These are phyloP conservation scores for Azemiops feae DNA, from an alignment of 2,113 vertebrate species.

Conservation along the genomic window DNA sequence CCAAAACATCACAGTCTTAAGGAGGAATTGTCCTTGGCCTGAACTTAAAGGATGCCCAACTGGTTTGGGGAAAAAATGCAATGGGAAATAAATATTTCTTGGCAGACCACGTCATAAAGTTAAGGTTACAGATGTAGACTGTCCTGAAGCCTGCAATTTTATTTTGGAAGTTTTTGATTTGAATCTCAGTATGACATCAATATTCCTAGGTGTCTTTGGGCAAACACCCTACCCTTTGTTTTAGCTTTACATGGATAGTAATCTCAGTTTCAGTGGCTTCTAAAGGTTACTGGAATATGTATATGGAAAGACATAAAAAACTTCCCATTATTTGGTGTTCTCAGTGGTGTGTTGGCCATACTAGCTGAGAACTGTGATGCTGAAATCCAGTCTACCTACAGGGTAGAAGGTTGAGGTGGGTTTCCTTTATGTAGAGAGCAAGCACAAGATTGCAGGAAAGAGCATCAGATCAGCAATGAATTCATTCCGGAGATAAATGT, in stretches of 20 bases:
- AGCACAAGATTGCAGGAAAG: not conserved
- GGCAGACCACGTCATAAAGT: not conserved
- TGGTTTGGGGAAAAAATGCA: not conserved
- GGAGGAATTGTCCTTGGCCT: not conserved
- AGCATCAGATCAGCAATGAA: not conserved
- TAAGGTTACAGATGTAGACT: not conserved
- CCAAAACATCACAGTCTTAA: not conserved
- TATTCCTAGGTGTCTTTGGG: not conserved
- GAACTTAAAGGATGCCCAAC: not conserved
- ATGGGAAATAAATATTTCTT: not conserved
- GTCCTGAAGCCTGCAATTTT: not conserved
- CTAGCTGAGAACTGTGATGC: not conserved
- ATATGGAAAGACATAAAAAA: not conserved
- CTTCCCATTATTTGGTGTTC: not conserved
- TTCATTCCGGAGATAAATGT: not conserved
- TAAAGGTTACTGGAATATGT: not conserved
- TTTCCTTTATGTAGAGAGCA: not conserved
- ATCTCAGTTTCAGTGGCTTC: not conserved
- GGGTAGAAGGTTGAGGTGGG: not conserved
- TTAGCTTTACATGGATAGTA: not conserved
- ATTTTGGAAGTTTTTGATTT: not conserved
- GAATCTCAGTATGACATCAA: not conserved
- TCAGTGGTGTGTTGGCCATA: not conserved
- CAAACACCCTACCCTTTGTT: not conserved
- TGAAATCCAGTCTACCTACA: not conserved